Evolutionary conservation across 2,888 invertebrate genomes (phyloP).

Genomic region (Himalopsyche anomala): DNA sequence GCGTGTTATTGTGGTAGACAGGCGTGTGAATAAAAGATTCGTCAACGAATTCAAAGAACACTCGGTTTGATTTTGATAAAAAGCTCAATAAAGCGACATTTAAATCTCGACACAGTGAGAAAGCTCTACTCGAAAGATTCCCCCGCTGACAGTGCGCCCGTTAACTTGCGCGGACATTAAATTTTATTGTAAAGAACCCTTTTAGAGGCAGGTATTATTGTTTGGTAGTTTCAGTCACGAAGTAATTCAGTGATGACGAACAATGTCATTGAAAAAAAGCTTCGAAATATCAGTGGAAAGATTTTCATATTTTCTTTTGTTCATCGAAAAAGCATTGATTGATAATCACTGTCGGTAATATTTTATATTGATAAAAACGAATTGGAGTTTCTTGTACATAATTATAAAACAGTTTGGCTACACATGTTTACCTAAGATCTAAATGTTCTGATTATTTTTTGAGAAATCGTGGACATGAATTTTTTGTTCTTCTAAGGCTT

Average conservation of each 20-base stretch:
- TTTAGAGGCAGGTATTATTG: conserved; percentile 11
- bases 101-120: conserved; percentile 25
- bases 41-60: conserved; percentile 2
- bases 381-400: too few relatives aligned
- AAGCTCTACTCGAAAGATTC: neutral
- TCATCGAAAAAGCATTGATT: too few relatives aligned
- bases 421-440: too few relatives aligned
- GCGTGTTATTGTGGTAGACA: neutral
- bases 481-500: too few relatives aligned
- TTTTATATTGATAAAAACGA: too few relatives aligned
- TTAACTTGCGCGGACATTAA: conserved; percentile 14
- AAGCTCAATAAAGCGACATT: conserved; percentile 40
- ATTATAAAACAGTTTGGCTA: too few relatives aligned
- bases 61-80: conserved; percentile 40
- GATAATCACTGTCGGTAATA: too few relatives aligned
- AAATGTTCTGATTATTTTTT: too few relatives aligned
- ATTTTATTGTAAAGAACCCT: conserved; percentile 36
- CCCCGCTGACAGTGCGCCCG: conserved; percentile 1
- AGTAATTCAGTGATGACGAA: neutral
- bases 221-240: conserved; percentile 35
- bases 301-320: too few relatives aligned
- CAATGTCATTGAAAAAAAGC: neutral
- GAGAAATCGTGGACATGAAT: too few relatives aligned
- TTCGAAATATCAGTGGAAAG: neutral
- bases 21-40: conserved; percentile 21